These are phyloP conservation scores for Silvanus unidentatus DNA, from an alignment of 2,888 invertebrate genomes.

Conservation along the genomic window DNA sequence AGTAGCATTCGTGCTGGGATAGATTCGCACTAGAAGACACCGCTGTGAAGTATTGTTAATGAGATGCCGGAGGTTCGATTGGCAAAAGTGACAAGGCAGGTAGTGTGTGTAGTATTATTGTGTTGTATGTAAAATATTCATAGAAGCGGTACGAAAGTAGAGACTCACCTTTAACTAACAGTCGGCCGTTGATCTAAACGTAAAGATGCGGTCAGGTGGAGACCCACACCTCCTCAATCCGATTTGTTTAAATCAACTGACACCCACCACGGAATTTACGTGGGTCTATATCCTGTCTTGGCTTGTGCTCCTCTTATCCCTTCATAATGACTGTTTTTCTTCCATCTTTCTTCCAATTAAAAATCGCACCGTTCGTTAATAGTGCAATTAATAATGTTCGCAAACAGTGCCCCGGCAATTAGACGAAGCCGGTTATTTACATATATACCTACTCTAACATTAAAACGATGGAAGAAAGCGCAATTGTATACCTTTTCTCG, in stretches of 20 bases:
- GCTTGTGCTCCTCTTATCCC: constrained; percentile 5
- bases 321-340: no score
- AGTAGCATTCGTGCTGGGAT: no score
- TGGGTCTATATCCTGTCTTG: constrained; percentile 23
- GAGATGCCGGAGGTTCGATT: constrained; percentile 1
- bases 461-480: no score
- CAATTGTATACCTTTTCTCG: no score
- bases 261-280: constrained; percentile 32
- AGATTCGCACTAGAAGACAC: neutral
- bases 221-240: constrained; percentile 28
- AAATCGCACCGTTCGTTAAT: no score
- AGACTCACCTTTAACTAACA: constrained; percentile 1
- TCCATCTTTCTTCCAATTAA: no score
- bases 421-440: no score
- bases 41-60: neutral
- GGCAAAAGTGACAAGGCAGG: constrained; percentile 1
- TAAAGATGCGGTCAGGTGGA: constrained; percentile 30
- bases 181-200: constrained; percentile 29
- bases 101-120: neutral
- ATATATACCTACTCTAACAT: no score
- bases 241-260: constrained; percentile 31
- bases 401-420: no score
- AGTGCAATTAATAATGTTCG: no score
- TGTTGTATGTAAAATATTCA: neutral
- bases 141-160: neutral